Base-by-base conservation (phyloP, 2,797 vertebrate genomes). In the Pteropus rufus region DNA sequence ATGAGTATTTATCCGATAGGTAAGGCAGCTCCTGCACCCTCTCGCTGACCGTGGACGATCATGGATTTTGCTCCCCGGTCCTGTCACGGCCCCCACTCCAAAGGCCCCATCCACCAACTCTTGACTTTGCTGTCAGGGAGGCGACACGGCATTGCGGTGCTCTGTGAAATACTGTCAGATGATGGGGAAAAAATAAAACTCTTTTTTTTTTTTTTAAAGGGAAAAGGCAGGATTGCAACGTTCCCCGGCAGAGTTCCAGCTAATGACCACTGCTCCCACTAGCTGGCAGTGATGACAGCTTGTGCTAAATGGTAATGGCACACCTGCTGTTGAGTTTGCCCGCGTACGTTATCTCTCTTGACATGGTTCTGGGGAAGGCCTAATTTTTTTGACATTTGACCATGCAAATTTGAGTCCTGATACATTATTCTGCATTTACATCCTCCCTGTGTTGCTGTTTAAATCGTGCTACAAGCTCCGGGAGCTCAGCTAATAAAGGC, bases 311-410 rank as follows among this genome's bases (percentile, higher is more conserved):
- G 99, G 99, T 99, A 99, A 99, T 99, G 99, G 99, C 99, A 99
- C 98, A 99, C 99, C 99, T 99, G 99, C 99, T 99, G 99, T 99
- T 98, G 99, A 99, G 99, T 98, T 80, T 98, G 98, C 99, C 99
- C 99, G 99, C 99, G 99, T 99, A 99, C 97, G 99, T 99, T 99
- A 99, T 99, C 99, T 99, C 99, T 99, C 99, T 98, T 99, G 99
- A 99, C 99, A 99, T 99, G 99, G 99, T 99, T 99, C 99, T 99
- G 98, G 99, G 99, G 99, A 99, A 99, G 99, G 99, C 99, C 99
- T 99, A 99, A 99, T 99, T 99, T 99, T 99, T 99, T 99, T 99
- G 99, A 99, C 99, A 99, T 99, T 99, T 99, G 99, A 99, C 99
- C 99, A 99, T 99, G 99, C 99, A 99, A 99, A 99, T 99, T 99